phyloP scores from a whole-genome alignment of 2,113 vertebrate species.

The Labeo rohita region DNA sequence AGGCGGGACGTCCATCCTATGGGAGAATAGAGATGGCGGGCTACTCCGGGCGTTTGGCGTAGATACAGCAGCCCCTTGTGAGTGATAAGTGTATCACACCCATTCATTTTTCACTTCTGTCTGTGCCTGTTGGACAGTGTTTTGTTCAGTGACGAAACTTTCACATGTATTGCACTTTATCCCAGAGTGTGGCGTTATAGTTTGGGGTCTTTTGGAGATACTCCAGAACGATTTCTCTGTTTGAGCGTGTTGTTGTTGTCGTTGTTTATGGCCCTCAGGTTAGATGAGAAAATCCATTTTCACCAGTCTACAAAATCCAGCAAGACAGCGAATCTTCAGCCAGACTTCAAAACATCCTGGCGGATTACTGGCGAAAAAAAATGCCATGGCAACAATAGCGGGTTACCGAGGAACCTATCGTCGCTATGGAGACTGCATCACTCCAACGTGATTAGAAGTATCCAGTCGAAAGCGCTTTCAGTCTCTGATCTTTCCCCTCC shows the following conservation, averaged over 20 bases:
- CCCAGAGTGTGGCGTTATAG: slow-evolving; percentile 12
- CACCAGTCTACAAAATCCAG: slow-evolving; percentile 14
- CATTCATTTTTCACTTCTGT: slow-evolving; percentile 23
- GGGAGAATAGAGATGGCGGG: not conserved
- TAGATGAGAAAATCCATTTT: slow-evolving; percentile 6
- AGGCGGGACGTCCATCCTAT: not conserved
- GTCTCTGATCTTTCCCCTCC: slow-evolving; percentile 66
- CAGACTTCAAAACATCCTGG: slow-evolving; percentile 85
- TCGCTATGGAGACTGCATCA: slow-evolving; percentile 93
- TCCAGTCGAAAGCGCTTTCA: slow-evolving; percentile 83
- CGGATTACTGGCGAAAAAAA: slow-evolving; percentile 80
- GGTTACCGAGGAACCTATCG: slow-evolving; percentile 93
- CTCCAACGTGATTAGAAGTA: slow-evolving; percentile 87
- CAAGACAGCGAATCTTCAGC: slow-evolving; percentile 54
- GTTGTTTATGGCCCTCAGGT: not conserved
- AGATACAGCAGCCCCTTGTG: slow-evolving; percentile 43
- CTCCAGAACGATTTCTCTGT: not conserved
- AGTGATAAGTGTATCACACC: slow-evolving; percentile 18
- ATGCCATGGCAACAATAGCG: slow-evolving; percentile 93
- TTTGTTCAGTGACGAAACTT: slow-evolving; percentile 17
- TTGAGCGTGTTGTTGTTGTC: not conserved
- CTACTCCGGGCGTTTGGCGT: slow-evolving; percentile 18
- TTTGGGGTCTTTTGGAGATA: not conserved
- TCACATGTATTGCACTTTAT: slow-evolving; percentile 41
- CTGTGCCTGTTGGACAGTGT: not conserved